These are phyloP conservation scores for Isaurus tuberculatus DNA, from an alignment of 92 coral and sea anemone genomes.

Conservation along the genomic window DNA sequence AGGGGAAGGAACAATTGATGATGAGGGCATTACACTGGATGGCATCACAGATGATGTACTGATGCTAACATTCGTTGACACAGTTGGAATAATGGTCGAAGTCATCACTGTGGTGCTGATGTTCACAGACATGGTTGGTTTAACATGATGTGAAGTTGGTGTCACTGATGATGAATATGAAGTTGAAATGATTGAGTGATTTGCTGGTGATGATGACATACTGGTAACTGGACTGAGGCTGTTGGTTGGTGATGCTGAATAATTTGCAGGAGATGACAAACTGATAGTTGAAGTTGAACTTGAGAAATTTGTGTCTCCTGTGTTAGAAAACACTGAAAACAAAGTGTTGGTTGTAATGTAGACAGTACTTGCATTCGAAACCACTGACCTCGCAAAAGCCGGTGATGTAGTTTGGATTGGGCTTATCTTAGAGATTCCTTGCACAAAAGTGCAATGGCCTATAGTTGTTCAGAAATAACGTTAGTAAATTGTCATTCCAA, in stretches of 20 bases:
- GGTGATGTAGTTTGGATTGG: not conserved
- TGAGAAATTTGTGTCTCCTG: too few species aligned
- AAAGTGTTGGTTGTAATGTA: too few species aligned
- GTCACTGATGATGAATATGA: not conserved
- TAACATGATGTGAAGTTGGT: constrained; percentile 33
- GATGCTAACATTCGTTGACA: constrained; percentile 38
- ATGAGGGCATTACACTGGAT: constrained; percentile 60
- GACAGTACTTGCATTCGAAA: not conserved
- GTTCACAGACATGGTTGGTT: not conserved
- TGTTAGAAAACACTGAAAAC: too few species aligned
- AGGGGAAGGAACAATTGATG: constrained; percentile 46
- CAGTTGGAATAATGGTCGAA: constrained; percentile 53
- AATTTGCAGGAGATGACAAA: not conserved
- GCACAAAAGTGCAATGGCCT: not conserved
- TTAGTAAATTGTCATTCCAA: too few species aligned
- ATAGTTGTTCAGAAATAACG: not conserved
- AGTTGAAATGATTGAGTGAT: not conserved
- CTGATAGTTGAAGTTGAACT: not conserved
- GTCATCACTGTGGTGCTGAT: not conserved
- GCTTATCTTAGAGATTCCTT: not conserved
- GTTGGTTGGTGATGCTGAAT: not conserved
- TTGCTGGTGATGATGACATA: not conserved
- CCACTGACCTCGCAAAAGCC: not conserved
- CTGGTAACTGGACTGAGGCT: not conserved
- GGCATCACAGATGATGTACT: constrained; percentile 30